Percentiles rank a stretch among this genome's conserved stretches.
These are phyloP conservation scores for Asarcornis scutulata DNA, from an alignment of 2,113 vertebrate species.

Conservation along the genomic window DNA sequence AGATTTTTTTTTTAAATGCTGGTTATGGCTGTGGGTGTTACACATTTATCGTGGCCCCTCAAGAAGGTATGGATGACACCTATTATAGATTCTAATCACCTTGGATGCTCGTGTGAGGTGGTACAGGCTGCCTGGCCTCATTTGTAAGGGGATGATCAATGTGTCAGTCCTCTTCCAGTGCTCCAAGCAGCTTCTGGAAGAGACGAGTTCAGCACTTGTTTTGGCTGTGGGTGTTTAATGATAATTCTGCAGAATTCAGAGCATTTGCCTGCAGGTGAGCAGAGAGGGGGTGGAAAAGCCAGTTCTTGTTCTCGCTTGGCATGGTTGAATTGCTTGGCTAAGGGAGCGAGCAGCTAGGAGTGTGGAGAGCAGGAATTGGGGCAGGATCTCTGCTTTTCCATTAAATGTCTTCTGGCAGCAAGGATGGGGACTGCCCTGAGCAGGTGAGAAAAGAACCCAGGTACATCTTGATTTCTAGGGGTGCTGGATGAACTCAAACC, in stretches of 20 bases:
- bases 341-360: neutral
- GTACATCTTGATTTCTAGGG: neutral
- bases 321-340: neutral
- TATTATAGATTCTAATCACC: neutral
- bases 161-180: neutral
- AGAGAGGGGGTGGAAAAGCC: neutral
- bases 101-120: neutral
- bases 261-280: rapidly evolving
- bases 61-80: neutral
- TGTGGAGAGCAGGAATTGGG: rapidly evolving
- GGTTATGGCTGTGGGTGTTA: neutral
- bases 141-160: neutral
- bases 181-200: neutral
- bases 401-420: neutral
- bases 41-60: neutral
- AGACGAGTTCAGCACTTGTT: neutral
- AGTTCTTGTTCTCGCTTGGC: neutral
- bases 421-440: neutral
- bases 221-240: neutral
- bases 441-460: neutral
- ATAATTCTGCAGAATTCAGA: neutral
- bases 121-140: neutral
- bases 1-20: neutral
- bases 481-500: neutral
- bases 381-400: neutral